Evolutionary conservation across 2,113 vertebrate species (phyloP), one percentile per base, ranked within the genome.

Genomic region (Eudorcas thomsonii): DNA sequence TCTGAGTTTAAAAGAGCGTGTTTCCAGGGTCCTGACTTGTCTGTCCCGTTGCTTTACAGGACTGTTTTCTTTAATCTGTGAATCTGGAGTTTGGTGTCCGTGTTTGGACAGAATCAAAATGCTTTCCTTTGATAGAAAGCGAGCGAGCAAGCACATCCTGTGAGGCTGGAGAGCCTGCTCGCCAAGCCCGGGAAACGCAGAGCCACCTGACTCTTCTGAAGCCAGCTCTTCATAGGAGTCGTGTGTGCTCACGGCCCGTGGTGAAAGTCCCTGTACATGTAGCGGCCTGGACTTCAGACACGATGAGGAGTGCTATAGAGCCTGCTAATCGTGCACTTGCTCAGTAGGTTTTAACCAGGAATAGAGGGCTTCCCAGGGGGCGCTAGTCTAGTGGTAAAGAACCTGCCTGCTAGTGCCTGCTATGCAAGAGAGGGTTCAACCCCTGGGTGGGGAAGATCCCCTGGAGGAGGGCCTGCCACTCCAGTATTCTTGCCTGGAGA

Each of bases 1-100:
- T 59, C 88, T 94, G 92, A 77, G 67, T 88, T 64, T 48, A 91
- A 96, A 96, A 91, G 78, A 91, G 82, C 16, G 5, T 87, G 96
- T 71, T 90, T 96, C 84, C 94, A 82, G 5, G 33, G 48, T 36
- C 39, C 86, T 88, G 55, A 50, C 5, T 14, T 33, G 92, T 96
- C 92, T 92, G 77, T 64, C 77, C 50, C 9, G 16, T 83, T 52
- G 36, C 43, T 97, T 91, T 90, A 71, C 50, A 14, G 15, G 52
- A 50, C 80, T 17, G 30, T 74, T 92, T 90, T 48, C 91, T 82
- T 88, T 95, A 84, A 90, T 85, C 45, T 50, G 2, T 36, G 52
- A 48, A 59, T 43, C 67, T 43, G 21, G 57, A 13, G 30, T 86
- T 92, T 94, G 87, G n/a, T 9, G 80, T 97, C 90, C 80, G 57